Evolutionary conservation across 2,113 vertebrate genomes (phyloP).

Genomic region (Terrapene triunguis): DNA sequence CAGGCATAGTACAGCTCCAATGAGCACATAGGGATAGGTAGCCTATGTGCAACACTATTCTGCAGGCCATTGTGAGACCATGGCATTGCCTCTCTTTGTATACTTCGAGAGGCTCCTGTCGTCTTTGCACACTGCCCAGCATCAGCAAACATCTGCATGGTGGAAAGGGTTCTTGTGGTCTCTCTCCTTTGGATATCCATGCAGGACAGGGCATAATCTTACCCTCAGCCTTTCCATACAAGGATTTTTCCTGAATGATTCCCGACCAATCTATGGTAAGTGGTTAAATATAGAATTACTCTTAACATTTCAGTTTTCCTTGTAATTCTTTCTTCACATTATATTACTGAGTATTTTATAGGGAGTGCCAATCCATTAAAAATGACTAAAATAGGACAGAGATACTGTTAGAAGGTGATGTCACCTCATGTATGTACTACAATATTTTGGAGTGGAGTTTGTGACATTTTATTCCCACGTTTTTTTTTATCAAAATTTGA

Average conservation of each 20-base stretch:
- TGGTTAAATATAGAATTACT: neutral
- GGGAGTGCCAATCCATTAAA: neutral
- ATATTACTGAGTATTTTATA: neutral
- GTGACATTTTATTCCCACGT: neutral
- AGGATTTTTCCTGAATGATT: neutral
- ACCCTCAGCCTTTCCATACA: neutral
- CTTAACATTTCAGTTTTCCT: neutral
- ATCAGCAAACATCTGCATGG: rapidly evolving
- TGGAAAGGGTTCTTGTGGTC: neutral
- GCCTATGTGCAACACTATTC: too few species aligned
- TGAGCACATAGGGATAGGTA: too few species aligned
- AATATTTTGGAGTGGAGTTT: too few species aligned
- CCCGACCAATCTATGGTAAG: neutral
- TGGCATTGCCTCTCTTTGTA: neutral
- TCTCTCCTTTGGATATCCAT: neutral
- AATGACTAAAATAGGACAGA: neutral
- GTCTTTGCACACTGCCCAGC: neutral
- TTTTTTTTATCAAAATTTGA: too few species aligned
- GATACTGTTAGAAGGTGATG: neutral
- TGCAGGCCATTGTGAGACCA: neutral
- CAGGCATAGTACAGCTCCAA: too few species aligned
- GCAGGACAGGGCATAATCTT: neutral
- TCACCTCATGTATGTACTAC: too few species aligned
- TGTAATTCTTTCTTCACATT: neutral
- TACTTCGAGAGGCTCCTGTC: neutral